These are phyloP conservation scores for Phylloscopus trochiloides DNA, from an alignment of 2,113 vertebrate genomes.

Conservation along the genomic window DNA sequence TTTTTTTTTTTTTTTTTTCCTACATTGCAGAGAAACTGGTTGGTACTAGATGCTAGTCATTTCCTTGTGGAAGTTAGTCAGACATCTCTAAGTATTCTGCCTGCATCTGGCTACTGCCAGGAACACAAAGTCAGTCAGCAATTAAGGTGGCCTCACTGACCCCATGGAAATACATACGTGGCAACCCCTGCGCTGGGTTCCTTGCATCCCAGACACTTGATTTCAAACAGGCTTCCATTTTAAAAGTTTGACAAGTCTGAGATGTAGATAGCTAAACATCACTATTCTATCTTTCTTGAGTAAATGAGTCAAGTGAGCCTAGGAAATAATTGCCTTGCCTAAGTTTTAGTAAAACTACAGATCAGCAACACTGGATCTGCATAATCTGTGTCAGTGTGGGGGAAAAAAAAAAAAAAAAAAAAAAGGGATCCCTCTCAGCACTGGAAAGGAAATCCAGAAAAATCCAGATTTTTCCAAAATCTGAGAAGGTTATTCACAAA, in stretches of 20 bases:
- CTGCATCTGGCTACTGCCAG: background rate
- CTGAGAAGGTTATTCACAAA: background rate
- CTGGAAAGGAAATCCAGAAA: background rate
- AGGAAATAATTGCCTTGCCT: background rate
- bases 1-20: background rate
- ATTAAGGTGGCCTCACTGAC: background rate
- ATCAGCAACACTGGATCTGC: background rate
- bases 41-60: background rate
- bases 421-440: background rate
- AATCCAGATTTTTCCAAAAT: background rate
- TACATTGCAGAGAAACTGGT: background rate
- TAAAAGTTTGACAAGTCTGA: background rate
- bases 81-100: background rate
- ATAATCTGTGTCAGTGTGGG: background rate
- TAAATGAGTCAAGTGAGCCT: background rate
- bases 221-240: background rate
- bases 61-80: background rate
- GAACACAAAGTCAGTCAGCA: background rate
- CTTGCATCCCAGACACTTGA: background rate
- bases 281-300: background rate
- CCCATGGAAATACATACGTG: accelerated
- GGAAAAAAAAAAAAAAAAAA: background rate
- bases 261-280: background rate
- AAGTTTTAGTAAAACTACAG: background rate
- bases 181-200: background rate